These are phyloP conservation scores for Ceryle rudis DNA, from an alignment of 2,797 vertebrate genomes.

Conservation along the genomic window DNA sequence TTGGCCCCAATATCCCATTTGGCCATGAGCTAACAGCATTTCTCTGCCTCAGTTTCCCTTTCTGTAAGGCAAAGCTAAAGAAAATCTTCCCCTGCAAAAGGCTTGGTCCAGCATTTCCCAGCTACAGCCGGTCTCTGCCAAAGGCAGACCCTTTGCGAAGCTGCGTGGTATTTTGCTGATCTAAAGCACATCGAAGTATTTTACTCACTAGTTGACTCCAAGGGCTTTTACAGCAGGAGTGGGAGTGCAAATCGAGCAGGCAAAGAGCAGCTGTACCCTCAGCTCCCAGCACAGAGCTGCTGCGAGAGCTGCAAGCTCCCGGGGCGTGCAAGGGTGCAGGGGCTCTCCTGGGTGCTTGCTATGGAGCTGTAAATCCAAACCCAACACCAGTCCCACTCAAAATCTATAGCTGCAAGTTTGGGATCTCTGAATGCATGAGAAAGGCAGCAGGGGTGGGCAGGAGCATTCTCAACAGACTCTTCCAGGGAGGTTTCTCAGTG, in stretches of 20 bases:
- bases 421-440: rapidly evolving
- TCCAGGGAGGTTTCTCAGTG: neutral
- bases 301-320: rapidly evolving
- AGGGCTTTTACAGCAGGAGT: neutral
- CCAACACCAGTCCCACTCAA: neutral
- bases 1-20: neutral
- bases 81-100: neutral
- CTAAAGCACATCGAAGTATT: neutral
- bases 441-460: neutral
- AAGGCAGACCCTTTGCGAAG: neutral
- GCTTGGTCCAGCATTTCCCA: neutral
- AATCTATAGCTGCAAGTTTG: neutral
- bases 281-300: neutral
- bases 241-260: neutral
- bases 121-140: neutral
- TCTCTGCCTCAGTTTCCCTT: neutral
- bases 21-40: neutral
- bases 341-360: neutral
- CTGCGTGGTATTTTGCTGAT: rapidly evolving
- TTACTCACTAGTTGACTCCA: neutral
- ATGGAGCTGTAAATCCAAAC: neutral
- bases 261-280: neutral
- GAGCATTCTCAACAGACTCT: neutral
- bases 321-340: rapidly evolving
- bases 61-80: neutral